Base-by-base conservation (phyloP, 2,888 invertebrate genomes). In the Epirrita christyi region DNA sequence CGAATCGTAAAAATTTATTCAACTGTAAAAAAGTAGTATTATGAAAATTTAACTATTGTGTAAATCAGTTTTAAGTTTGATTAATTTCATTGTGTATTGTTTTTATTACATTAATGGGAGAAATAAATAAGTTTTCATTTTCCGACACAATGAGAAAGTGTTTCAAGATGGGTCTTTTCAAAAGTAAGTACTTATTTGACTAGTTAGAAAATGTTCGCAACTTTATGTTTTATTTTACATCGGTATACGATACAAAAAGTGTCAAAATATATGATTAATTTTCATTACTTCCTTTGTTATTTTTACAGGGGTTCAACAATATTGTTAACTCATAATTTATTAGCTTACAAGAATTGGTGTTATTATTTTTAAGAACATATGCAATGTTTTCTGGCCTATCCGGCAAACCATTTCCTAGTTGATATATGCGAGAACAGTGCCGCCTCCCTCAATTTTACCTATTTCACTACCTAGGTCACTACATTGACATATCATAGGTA, bases 81-180 rank as follows among this genome's bases (percentile, higher is more conserved):
- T 46, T n/a, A 10, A 15, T 34, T 45, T 51, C 4, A 40, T 38
- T 29, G 36, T 46, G 14, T 48, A 53, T 21, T 32, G 51, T 45
- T 52, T 57, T 57, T 57, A 61, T 72, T 59, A 65, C 49, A 76
- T 78, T 71, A 74, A 84, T 88, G 86, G 86, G 82, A 68, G 85
- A 86, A 70, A 67, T 78, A 68, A 82, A 78, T 61, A 85, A 76
- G 78, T 69, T 74, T 52, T 73, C 78, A 41, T 73, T 88, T 67
- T 75, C 86, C 51, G 79, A 84, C 78, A 86, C 81, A 65, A 88
- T 92, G 89, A 78, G 89, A 80, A 91, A 89, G 83, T 90, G 86
- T 71, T 91, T 92, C 78, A 92, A 92, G 77, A 90, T 90, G 88
- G 88, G 91, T 57, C 80, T 92, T 52, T 90, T 90, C 48, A 91